Base-by-base conservation (phyloP, 1,140 invertebrate genomes). In the Cyrtorhinus lividipennis region DNA sequence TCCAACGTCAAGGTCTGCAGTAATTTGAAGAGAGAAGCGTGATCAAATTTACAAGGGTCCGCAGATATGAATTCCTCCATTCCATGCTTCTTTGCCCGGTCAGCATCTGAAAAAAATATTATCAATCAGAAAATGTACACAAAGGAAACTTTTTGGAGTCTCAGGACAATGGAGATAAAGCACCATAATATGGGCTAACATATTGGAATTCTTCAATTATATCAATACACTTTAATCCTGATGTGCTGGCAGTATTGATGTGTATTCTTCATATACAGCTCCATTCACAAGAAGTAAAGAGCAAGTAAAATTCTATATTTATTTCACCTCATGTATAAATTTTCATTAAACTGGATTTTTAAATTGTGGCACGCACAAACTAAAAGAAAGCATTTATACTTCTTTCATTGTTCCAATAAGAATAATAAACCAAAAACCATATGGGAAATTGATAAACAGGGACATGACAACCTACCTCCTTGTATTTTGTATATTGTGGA, bases 1-100 rank as follows among this genome's bases (percentile, higher is more conserved):
- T 98, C 94, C 44, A 99, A 77, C 0, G 95, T 93, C 46, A 92
- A 76, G 56, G 87, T 91, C 75, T 99, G 96, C 45, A 99, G 77
- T 56, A 86, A 82, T 72, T 87, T 89, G 74, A 99, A 99, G 44
- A 97, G 75, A 60, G 83, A 81, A 60, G 93, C 89, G 73, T 99
- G 96, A 70, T 95, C 91, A 75, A 93, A 97, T 74, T 87, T 90
- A 72, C 93, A 96, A 1, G 96, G 95, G 80, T 99, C 95, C 5
- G 95, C 94, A 69, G 93, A 93, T 66, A 99, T 98, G 73, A 90
- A 97, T 74, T 98, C 95, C 73, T 99, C 96, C 91, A 99, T 94
- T 27, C 96, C 95, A 76, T 98, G 95, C 73, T 98, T 98, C 53
- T 92, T 81, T 0, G 94, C 95, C 73, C 94, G 83, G 71, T 99